phyloP scores from a whole-genome alignment of 2,888 invertebrate species.

The Galerucella nymphaeae region DNA sequence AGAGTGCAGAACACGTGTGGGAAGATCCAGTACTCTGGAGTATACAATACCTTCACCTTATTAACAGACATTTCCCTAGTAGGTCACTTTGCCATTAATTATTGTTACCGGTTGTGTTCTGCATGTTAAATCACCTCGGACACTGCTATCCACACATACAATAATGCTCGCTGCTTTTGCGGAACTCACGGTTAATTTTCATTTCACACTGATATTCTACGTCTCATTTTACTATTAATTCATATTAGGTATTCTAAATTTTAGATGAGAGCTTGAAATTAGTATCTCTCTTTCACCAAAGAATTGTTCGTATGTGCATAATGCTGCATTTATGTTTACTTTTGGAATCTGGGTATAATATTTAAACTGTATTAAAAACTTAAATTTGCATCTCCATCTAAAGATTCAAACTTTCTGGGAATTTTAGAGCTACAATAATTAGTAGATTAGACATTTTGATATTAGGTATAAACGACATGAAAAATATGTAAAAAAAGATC shows the following conservation, averaged over 20 bases:
- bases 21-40: slow-evolving; percentile 21
- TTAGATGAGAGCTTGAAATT: neutral
- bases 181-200: slow-evolving; percentile 27
- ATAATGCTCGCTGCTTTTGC: slow-evolving; percentile 11
- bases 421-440: no score
- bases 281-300: neutral
- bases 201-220: slow-evolving; percentile 19
- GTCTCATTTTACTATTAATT: slow-evolving; percentile 26
- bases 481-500: no score
- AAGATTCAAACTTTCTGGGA: no score
- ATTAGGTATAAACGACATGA: no score
- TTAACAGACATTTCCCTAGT: slow-evolving; percentile 34
- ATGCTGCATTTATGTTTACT: neutral
- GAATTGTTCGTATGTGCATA: no score
- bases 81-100: slow-evolving; percentile 33
- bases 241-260: slow-evolving; percentile 21
- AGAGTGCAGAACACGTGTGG: slow-evolving; percentile 9
- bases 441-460: no score
- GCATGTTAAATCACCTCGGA: slow-evolving; percentile 34
- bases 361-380: no score
- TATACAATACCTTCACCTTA: slow-evolving; percentile 31
- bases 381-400: no score
- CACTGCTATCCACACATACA: slow-evolving; percentile 3
- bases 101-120: slow-evolving; percentile 31
- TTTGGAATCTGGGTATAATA: neutral